These are phyloP conservation scores for Pseudochirops cupreus DNA, from an alignment of 2,797 vertebrate species.

Conservation along the genomic window DNA sequence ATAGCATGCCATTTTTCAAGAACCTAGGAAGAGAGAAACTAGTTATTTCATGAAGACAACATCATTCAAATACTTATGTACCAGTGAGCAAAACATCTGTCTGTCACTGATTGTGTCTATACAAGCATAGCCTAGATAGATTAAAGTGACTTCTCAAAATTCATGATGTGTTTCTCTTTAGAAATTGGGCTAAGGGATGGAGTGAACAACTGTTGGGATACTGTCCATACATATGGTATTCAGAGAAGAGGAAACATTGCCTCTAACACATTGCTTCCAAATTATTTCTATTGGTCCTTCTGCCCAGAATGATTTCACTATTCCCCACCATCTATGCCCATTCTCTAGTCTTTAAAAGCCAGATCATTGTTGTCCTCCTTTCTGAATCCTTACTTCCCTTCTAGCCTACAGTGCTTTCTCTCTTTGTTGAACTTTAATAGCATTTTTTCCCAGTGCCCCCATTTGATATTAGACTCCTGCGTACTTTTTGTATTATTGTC, in stretches of 20 bases:
- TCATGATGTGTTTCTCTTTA: background rate
- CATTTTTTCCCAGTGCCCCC: background rate
- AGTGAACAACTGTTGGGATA: background rate
- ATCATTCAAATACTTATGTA: background rate
- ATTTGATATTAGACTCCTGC: background rate
- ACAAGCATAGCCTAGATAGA: background rate
- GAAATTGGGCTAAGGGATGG: background rate
- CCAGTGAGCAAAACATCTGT: background rate
- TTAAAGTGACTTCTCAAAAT: slow-evolving; percentile 5
- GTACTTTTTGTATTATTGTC: background rate
- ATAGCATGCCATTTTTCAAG: background rate
- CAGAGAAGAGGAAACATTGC: background rate
- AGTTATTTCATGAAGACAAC: background rate
- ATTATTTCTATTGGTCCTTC: background rate
- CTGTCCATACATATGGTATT: background rate
- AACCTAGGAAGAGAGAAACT: background rate
- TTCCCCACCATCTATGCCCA: background rate
- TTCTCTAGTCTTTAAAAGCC: background rate
- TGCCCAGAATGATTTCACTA: background rate
- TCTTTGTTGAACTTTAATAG: background rate
- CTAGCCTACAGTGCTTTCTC: background rate
- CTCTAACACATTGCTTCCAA: background rate
- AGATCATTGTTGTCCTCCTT: background rate
- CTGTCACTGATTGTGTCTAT: slow-evolving; percentile 2
- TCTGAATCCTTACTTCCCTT: background rate